A percentile compares a stretch with the other conserved stretches of the same genome.
These are phyloP conservation scores for Erpornis zantholeuca DNA, from an alignment of 2,113 vertebrate genomes.

Conservation along the genomic window DNA sequence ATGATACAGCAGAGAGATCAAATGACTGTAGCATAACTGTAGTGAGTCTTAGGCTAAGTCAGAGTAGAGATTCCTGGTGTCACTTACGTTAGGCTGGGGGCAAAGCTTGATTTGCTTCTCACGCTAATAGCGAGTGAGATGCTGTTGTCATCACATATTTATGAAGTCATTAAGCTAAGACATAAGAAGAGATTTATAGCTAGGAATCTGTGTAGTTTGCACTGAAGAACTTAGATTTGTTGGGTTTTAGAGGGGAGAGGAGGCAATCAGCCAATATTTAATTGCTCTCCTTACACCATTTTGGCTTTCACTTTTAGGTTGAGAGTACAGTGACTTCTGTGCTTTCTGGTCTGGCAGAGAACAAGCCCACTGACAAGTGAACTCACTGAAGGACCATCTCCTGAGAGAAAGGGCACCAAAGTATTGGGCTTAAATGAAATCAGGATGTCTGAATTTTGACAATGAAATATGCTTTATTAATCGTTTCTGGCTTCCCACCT, in stretches of 20 bases:
- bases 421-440: neutral
- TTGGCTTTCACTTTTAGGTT: neutral
- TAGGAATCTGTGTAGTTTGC: neutral
- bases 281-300: neutral
- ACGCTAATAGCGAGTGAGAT: neutral
- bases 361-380: neutral
- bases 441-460: neutral
- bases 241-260: neutral
- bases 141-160: neutral
- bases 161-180: neutral
- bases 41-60: neutral
- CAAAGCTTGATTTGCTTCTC: neutral
- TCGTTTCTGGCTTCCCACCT: neutral
- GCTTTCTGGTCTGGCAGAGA: neutral
- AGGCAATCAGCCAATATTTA: neutral
- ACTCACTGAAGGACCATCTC: neutral
- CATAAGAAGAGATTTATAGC: neutral
- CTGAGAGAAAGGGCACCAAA: neutral
- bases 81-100: neutral
- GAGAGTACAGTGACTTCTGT: neutral
- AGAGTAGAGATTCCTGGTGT: neutral
- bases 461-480: neutral
- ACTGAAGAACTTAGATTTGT: neutral
- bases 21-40: neutral
- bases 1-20: neutral